Base-by-base conservation (phyloP, 2,888 invertebrate species). In the Mystacides longicornis region DNA sequence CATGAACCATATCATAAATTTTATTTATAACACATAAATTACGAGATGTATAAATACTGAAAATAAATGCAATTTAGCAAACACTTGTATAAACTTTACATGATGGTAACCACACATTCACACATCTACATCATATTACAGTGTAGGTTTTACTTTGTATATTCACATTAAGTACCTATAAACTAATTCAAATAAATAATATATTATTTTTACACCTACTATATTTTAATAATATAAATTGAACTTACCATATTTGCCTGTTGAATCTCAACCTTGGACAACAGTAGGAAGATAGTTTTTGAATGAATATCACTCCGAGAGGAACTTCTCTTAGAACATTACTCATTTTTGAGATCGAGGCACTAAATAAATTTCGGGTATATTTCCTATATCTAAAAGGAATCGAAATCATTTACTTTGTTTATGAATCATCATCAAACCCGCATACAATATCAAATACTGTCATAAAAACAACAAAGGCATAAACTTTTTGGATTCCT, bases 211-310 rank as follows among this genome's bases (percentile, higher is more conserved):
- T n/a, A n/a, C n/a, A n/a, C n/a, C n/a, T n/a, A n/a, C n/a, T n/a
- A n/a, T n/a, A n/a, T n/a, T n/a, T n/a, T n/a, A n/a, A n/a, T n/a
- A n/a, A n/a, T n/a, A n/a, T 27, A 11, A 43, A 43, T 11, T 45
- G 18, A 23, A 75, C 79, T 78, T 69, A 86, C 88, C 85, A 82
- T 64, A 79, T 67, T 64, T 85, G 77, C 64, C 84, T 77, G 67
- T 86, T 85, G 59, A 82, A 74, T 62, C 79, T 79, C 4, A 81
- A 66, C 18, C 83, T 73, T 3, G 83, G 82, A 64, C 82, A 86
- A 52, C 80, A 80, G 63, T 69, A 75, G 4, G 72, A 71, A 14
- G 70, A 75, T 19, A 75, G 63, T 62, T 70, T 77, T 64, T 85
- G 82, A 50, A 86, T 64, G 23, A 75, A 65, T 63, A 75, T 74